Conservation (phyloP, 2,113 vertebrate species). For the Pachyramphus minor region DNA sequence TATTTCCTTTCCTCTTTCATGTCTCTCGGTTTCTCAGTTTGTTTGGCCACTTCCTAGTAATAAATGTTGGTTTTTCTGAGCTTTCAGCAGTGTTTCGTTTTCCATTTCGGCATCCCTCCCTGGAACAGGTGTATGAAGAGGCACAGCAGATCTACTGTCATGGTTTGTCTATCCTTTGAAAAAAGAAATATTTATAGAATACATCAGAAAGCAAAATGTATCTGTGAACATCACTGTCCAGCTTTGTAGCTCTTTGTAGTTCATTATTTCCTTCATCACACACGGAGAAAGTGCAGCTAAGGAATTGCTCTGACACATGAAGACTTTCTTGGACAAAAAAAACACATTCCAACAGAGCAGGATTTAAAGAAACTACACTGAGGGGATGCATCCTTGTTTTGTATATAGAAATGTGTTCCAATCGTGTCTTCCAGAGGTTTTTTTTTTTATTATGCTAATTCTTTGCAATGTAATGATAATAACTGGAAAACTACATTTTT, state of each 20-base stretch:
- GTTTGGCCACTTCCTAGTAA: too few relatives aligned
- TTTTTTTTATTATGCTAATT: not conserved
- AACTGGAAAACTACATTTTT: not conserved
- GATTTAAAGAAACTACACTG: not conserved
- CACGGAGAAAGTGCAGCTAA: not conserved
- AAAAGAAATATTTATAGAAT: not conserved
- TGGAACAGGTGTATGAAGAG: not conserved
- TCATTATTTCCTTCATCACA: not conserved
- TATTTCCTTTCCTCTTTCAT: too few relatives aligned
- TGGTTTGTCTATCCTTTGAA: not conserved
- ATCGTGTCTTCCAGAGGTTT: not conserved
- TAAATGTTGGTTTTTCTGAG: too few relatives aligned
- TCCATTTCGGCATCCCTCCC: too few relatives aligned
- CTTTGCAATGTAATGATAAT: not conserved
- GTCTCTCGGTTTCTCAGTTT: too few relatives aligned
- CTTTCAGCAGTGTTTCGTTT: too few relatives aligned
- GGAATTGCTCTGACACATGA: not conserved
- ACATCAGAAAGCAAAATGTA: not conserved
- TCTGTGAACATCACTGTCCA: not conserved
- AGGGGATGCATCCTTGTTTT: not conserved
- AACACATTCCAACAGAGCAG: not conserved
- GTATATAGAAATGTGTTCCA: not conserved
- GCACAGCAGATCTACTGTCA: not conserved
- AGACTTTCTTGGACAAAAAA: not conserved
- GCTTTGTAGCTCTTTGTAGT: not conserved